Conservation (phyloP, 1,140 invertebrate species). For the Pachyrhynchus sulphureomaculatus region DNA sequence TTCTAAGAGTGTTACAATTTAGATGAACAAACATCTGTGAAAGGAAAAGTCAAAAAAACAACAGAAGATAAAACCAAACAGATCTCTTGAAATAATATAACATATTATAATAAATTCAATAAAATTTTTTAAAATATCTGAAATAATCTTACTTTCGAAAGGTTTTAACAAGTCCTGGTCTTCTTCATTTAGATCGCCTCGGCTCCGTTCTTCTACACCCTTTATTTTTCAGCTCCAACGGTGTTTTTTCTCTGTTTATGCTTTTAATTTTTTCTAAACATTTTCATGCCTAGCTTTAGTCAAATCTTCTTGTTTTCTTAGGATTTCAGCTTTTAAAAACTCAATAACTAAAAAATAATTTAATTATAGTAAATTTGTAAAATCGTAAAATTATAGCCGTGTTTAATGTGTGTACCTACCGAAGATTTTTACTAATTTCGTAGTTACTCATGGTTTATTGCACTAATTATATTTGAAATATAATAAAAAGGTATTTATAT, state of each 20-base stretch:
- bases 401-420: too few relatives aligned
- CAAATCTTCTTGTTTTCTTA: conserved; percentile 71
- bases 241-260: conserved; percentile 50
- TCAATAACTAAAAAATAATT: too few relatives aligned
- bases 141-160: conserved; percentile 58
- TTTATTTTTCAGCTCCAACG: conserved; percentile 54
- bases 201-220: conserved; percentile 55
- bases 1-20: too few relatives aligned
- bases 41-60: too few relatives aligned
- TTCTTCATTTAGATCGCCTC: conserved; percentile 55
- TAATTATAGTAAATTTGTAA: too few relatives aligned
- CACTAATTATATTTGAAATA: too few relatives aligned
- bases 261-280: conserved; percentile 48
- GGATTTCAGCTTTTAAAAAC: too few relatives aligned
- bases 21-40: too few relatives aligned
- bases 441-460: too few relatives aligned
- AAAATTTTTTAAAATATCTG: background rate
- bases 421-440: too few relatives aligned
- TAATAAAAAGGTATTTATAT: too few relatives aligned
- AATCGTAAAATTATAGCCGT: too few relatives aligned
- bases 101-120: background rate
- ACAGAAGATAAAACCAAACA: background rate
- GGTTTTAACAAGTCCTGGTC: conserved; percentile 64
- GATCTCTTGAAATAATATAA: background rate
- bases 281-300: conserved; percentile 60